Conservation (phyloP, 2,888 invertebrate species). For the Willowsia nigromaculata region DNA sequence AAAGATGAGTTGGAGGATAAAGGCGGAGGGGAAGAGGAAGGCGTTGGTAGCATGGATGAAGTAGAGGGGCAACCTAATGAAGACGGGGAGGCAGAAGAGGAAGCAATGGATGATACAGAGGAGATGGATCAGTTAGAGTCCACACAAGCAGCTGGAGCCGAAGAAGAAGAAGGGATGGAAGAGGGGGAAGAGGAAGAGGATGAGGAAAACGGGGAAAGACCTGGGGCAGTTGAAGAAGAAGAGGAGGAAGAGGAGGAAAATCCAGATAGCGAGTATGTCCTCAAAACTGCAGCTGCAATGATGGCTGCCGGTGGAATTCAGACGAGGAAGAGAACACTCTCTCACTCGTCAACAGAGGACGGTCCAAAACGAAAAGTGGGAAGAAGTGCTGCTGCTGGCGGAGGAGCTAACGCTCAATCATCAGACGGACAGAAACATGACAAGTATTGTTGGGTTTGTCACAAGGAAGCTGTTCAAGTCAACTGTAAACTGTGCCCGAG, state of each 20-base stretch:
- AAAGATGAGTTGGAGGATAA: slow-evolving; percentile 9
- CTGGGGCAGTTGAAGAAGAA: slow-evolving; percentile 27
- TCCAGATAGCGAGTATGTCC: too few species aligned
- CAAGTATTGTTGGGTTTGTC: slow-evolving; percentile 95
- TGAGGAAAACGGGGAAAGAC: slow-evolving; percentile 44
- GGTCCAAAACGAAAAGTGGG: slow-evolving; percentile 75
- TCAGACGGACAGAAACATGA: slow-evolving; percentile 81
- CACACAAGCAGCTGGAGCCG: slow-evolving; percentile 11
- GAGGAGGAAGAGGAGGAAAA: slow-evolving; percentile 44
- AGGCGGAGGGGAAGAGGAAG: not conserved
- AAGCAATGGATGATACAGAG: slow-evolving; percentile 67
- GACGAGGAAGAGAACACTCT: slow-evolving; percentile 76
- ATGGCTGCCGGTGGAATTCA: slow-evolving; percentile 39
- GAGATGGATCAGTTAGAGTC: slow-evolving; percentile 1
- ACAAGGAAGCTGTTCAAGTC: slow-evolving; percentile 84
- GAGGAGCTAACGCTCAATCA: not conserved
- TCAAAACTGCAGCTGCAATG: not conserved
- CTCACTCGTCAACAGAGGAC: slow-evolving; percentile 74
- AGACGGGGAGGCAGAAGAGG: slow-evolving; percentile 23
- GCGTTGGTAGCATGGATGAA: not conserved
- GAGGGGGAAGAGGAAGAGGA: slow-evolving; percentile 44
- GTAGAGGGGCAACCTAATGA: slow-evolving; percentile 27
- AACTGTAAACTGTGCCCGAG: slow-evolving; percentile 92
- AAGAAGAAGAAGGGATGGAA: slow-evolving; percentile 24
- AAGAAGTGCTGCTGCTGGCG: slow-evolving; percentile 62